Percentiles rank a stretch among this genome's conserved stretches.
Evolutionary conservation across 2,888 invertebrate species (phyloP).

Genomic region (Nomada goodeniana): DNA sequence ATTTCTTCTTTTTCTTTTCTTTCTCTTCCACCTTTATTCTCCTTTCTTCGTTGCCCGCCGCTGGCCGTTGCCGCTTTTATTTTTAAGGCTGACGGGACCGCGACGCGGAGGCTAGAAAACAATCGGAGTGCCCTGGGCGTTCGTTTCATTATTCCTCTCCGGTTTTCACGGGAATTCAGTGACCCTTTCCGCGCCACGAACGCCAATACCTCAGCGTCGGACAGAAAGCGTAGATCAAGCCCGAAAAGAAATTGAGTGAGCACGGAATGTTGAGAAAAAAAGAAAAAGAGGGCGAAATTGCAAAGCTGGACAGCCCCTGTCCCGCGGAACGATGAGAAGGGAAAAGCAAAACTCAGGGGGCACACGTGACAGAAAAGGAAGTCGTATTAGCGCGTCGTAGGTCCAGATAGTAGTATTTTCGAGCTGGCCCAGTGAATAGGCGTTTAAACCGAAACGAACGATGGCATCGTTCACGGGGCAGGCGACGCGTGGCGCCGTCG

Average conservation of each 20-base stretch:
- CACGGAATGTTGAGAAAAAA: no score
- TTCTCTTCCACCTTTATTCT: background rate
- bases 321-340: background rate
- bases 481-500: conserved; percentile 68
- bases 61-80: conserved; percentile 28
- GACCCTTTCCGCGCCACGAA: background rate
- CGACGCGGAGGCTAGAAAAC: background rate
- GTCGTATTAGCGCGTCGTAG: conserved; percentile 1
- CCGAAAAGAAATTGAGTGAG: no score
- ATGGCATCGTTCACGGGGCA: conserved; percentile 65
- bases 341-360: background rate
- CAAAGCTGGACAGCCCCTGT: background rate
- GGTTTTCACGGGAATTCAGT: background rate
- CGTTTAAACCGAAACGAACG: conserved; percentile 67
- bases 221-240: no score
- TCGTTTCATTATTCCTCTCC: conserved; percentile 3
- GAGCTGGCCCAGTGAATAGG: conserved; percentile 37
- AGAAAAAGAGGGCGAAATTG: no score
- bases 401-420: conserved; percentile 39
- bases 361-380: background rate
- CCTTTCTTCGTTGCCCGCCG: background rate
- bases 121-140: background rate
- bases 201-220: no score
- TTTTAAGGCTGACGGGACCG: conserved; percentile 31
- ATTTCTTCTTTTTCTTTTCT: conserved; percentile 49